A percentile compares a stretch with the other conserved stretches of the same genome.
These are phyloP conservation scores for Ianthella basta DNA, from an alignment of 37 sponge, comb jelly and placozoan genomes.

Conservation along the genomic window DNA sequence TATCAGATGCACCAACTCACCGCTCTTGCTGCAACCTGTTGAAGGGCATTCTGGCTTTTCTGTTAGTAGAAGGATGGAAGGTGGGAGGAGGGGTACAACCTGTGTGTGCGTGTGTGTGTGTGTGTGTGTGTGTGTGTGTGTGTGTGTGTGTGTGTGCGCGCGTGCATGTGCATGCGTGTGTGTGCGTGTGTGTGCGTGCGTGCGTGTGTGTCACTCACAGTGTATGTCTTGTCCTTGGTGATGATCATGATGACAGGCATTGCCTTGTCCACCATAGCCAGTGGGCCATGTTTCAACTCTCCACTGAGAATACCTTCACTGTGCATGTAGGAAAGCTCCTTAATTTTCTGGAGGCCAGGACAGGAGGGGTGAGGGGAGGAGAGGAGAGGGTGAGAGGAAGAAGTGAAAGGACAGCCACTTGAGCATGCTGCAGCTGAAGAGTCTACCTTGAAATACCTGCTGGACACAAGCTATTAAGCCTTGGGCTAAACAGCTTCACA, in stretches of 20 bases:
- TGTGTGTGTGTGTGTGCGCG: neutral
- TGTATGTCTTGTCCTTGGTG: slow-evolving; percentile 85
- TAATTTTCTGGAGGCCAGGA: slow-evolving; percentile 77
- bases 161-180: too few species aligned
- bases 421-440: too few species aligned
- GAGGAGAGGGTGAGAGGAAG: too few species aligned
- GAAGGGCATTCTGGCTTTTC: slow-evolving; percentile 95
- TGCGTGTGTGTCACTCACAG: slow-evolving; percentile 44
- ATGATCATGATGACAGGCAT: slow-evolving; percentile 98
- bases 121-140: too few species aligned
- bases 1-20: slow-evolving; percentile 45
- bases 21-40: slow-evolving; percentile 86
- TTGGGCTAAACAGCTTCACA: neutral
- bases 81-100: too few species aligned
- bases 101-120: neutral
- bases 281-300: slow-evolving; percentile 98
- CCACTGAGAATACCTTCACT: slow-evolving; percentile 97
- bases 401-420: too few species aligned
- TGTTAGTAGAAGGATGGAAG: slow-evolving; percentile 21
- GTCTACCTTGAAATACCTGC: too few species aligned
- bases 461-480: neutral
- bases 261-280: slow-evolving; percentile 95
- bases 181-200: too few species aligned
- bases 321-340: slow-evolving; percentile 94
- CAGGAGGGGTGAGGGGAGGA: neutral